These are phyloP conservation scores for Atrichornis clamosus DNA, from an alignment of 2,113 vertebrate species.

Conservation along the genomic window DNA sequence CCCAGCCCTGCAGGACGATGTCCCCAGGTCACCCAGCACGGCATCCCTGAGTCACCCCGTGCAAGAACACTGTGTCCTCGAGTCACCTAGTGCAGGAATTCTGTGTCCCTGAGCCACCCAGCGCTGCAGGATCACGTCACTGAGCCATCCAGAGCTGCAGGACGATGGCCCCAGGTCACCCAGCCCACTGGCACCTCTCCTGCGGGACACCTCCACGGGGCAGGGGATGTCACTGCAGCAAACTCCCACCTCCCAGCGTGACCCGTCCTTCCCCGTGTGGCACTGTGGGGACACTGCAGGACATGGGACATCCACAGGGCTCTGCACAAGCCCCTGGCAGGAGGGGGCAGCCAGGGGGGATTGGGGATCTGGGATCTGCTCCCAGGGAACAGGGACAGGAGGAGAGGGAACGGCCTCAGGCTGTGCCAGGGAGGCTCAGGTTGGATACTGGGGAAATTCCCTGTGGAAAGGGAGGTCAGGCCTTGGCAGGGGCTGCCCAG, in stretches of 20 bases:
- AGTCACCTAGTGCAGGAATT: background rate
- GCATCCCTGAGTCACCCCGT: background rate
- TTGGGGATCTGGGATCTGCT: background rate
- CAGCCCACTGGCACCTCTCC: background rate
- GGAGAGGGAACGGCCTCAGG: background rate
- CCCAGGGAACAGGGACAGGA: background rate
- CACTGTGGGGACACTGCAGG: background rate
- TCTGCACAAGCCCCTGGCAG: accelerated
- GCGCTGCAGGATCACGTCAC: background rate
- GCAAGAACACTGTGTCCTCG: accelerated
- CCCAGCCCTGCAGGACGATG: background rate
- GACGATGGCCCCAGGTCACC: background rate
- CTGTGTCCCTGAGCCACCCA: background rate
- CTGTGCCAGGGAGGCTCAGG: accelerated
- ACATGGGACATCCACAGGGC: background rate
- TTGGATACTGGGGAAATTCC: accelerated
- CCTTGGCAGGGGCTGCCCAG: background rate
- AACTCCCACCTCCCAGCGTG: background rate
- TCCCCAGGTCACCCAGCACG: accelerated
- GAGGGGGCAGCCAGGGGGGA: background rate
- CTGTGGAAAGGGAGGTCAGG: background rate
- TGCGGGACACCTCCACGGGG: background rate
- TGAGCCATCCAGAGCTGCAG: background rate
- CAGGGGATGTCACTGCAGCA: background rate
- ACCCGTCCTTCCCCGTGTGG: accelerated